Evolutionary conservation across 2,797 vertebrate species (phyloP).

Genomic region (Myiotriccus ornatus): DNA sequence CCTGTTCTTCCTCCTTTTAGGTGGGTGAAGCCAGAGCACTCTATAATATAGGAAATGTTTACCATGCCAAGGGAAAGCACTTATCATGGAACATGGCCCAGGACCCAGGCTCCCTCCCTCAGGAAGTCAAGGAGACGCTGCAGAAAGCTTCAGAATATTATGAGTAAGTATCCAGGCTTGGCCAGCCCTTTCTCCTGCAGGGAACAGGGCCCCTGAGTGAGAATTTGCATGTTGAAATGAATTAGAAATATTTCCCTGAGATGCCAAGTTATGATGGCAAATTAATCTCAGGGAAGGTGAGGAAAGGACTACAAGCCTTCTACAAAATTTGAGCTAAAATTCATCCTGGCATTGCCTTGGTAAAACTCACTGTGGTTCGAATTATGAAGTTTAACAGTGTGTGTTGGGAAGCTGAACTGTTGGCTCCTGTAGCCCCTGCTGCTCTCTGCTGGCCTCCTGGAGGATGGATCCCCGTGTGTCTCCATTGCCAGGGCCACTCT

Average conservation of each 20-base stretch:
- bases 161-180: conserved; percentile 80
- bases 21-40: conserved; percentile 93
- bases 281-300: neutral
- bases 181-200: neutral
- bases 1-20: conserved; percentile 63
- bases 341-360: neutral
- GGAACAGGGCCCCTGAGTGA: neutral
- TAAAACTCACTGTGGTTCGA: neutral
- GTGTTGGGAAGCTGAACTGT: neutral
- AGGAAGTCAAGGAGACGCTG: conserved; percentile 87
- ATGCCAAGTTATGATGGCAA: neutral
- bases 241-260: neutral
- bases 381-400: neutral
- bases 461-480: neutral
- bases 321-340: neutral
- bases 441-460: conserved; percentile 49
- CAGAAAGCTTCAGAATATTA: conserved; percentile 92
- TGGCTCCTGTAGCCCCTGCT: conserved; percentile 11
- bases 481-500: neutral
- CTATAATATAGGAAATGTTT: conserved; percentile 96
- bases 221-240: neutral
- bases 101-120: conserved; percentile 86
- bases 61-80: conserved; percentile 95
- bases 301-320: neutral
- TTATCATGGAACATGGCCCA: conserved; percentile 86